Evolutionary conservation across 2,113 vertebrate genomes (phyloP).

Genomic region (Corythaixoides concolor): DNA sequence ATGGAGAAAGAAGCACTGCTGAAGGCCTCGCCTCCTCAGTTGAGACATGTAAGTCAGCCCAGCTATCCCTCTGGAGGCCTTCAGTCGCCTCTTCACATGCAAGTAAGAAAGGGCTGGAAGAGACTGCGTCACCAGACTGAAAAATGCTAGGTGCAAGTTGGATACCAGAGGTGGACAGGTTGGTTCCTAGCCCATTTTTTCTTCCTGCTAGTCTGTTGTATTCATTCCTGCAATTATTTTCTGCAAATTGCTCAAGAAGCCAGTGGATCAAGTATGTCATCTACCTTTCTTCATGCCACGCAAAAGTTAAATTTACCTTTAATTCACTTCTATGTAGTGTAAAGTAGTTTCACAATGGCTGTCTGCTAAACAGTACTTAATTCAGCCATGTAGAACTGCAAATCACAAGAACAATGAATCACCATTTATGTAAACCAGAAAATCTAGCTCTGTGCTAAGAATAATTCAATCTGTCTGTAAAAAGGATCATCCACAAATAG

Average conservation of each 20-base stretch:
- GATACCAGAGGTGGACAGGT: not conserved
- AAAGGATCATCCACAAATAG: not conserved
- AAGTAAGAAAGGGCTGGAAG: not conserved
- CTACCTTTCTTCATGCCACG: not conserved
- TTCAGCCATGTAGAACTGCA: not conserved
- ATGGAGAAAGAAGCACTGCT: not conserved
- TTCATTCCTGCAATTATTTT: not conserved
- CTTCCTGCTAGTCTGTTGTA: not conserved
- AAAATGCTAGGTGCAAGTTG: not conserved
- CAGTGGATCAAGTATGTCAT: not conserved
- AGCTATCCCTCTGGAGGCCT: not conserved
- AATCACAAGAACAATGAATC: conserved; percentile 54
- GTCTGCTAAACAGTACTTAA: not conserved
- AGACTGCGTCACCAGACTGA: not conserved
- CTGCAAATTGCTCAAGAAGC: not conserved
- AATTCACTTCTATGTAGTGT: not conserved
- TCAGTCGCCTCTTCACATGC: not conserved
- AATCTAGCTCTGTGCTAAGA: conserved; percentile 24
- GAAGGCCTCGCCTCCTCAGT: not conserved
- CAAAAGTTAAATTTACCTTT: not conserved
- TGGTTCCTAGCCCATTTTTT: not conserved
- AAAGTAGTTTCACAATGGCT: conserved; percentile 10
- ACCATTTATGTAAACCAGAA: conserved; percentile 43
- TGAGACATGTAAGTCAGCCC: not conserved
- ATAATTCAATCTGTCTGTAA: conserved; percentile 19